Evolutionary conservation across 1,140 invertebrate genomes (phyloP).

Genomic region (Drosophila leontia): DNA sequence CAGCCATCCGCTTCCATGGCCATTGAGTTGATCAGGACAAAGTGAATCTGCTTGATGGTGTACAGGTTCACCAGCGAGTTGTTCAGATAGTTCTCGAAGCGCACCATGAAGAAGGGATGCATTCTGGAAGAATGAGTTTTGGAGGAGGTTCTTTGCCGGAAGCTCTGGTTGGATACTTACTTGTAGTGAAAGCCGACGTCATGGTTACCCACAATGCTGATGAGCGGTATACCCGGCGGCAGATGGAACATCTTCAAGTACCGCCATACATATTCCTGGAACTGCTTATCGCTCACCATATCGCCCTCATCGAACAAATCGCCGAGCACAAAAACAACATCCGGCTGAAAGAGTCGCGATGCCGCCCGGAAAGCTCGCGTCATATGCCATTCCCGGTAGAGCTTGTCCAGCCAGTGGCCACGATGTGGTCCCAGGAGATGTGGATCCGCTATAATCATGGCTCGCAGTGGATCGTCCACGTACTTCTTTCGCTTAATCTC

Average conservation of each 20-base stretch:
- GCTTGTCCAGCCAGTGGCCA: constrained; percentile 98
- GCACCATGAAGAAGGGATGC: constrained; percentile 90
- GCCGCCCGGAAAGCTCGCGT: constrained; percentile 96
- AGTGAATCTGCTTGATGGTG: constrained; percentile 91
- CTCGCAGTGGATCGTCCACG: constrained; percentile 79
- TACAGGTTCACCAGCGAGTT: constrained; percentile 90
- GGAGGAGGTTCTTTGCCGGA: too few relatives aligned
- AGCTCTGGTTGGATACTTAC: constrained; percentile 85
- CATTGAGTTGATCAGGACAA: constrained; percentile 98
- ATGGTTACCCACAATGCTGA: constrained; percentile 97
- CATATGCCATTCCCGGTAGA: constrained; percentile 99
- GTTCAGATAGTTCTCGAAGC: constrained; percentile 93
- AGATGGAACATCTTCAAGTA: constrained; percentile 93
- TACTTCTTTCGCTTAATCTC: constrained; percentile 69
- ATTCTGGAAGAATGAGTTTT: constrained; percentile 86
- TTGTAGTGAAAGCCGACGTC: constrained; percentile 99
- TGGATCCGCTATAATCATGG: constrained; percentile 96
- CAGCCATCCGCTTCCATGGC: constrained; percentile 97
- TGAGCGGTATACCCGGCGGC: constrained; percentile 89
- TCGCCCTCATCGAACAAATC: constrained; percentile 99
- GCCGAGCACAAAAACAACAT: constrained; percentile 96
- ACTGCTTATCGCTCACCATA: constrained; percentile 92
- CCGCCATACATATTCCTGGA: constrained; percentile 91
- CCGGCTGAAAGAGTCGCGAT: constrained; percentile 92
- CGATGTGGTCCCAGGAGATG: constrained; percentile 94